Evolutionary conservation across 2,888 invertebrate genomes (phyloP).

Genomic region (Drosophila kanekoi): DNA sequence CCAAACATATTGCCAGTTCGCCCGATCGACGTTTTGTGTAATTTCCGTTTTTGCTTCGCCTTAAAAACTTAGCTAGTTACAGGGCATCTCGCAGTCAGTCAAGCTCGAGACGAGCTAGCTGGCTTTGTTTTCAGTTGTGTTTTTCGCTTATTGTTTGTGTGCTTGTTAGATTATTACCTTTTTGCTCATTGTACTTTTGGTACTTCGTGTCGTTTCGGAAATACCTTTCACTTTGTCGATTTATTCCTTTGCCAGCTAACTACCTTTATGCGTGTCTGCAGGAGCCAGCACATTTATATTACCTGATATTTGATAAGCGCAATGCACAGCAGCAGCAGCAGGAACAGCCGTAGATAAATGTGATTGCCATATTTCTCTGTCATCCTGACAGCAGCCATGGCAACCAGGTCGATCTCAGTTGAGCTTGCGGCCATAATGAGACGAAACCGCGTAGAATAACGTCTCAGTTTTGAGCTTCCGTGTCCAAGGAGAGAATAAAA

Average conservation of each 20-base stretch:
- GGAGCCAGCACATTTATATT: slow-evolving; percentile 56
- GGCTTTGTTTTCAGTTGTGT: not conserved
- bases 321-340: slow-evolving; percentile 25
- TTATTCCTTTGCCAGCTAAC: slow-evolving; percentile 56
- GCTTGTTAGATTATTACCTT: slow-evolving; percentile 63
- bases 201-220: slow-evolving; percentile 56
- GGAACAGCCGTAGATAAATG: slow-evolving; percentile 48
- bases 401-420: slow-evolving; percentile 9
- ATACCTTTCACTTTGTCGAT: slow-evolving; percentile 58
- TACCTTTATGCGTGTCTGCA: slow-evolving; percentile 69
- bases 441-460: not conserved
- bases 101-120: not conserved
- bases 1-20: too few relatives aligned
- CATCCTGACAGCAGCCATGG: slow-evolving; percentile 26
- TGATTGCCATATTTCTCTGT: slow-evolving; percentile 49
- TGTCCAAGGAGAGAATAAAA: slow-evolving; percentile 2
- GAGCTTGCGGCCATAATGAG: slow-evolving; percentile 31
- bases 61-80: not conserved
- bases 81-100: not conserved
- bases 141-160: slow-evolving; percentile 8
- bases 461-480: not conserved
- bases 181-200: slow-evolving; percentile 55
- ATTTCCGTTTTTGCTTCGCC: not conserved
- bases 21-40: not conserved
- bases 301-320: slow-evolving; percentile 64